Evolutionary conservation across 2,888 invertebrate species (phyloP).

Genomic region (Ligdia adustata): DNA sequence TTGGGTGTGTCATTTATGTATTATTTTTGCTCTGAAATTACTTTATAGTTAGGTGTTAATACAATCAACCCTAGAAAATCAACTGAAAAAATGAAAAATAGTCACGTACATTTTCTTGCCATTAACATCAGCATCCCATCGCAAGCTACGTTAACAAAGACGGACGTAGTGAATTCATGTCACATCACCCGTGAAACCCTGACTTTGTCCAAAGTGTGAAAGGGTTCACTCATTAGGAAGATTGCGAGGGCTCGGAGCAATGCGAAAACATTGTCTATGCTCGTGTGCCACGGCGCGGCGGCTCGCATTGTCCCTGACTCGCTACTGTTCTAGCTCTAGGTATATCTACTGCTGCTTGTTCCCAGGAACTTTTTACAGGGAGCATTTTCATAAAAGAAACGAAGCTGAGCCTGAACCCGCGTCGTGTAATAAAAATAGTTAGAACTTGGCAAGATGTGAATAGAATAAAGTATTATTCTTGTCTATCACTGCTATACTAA

Average conservation of each 20-base stretch:
- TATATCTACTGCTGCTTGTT: slow-evolving; percentile 51
- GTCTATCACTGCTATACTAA: slow-evolving; percentile 69
- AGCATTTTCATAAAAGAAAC: slow-evolving; percentile 56
- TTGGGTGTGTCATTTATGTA: too few relatives aligned
- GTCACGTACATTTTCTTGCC: slow-evolving; percentile 33
- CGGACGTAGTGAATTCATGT: slow-evolving; percentile 69
- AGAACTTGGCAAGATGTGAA: slow-evolving; percentile 56
- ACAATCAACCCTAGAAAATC: not conserved
- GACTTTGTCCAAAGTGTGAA: slow-evolving; percentile 80
- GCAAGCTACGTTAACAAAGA: slow-evolving; percentile 63
- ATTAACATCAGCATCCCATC: slow-evolving; percentile 52
- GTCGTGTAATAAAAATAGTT: slow-evolving; percentile 58
- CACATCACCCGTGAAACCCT: slow-evolving; percentile 79
- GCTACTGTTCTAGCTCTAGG: slow-evolving; percentile 56
- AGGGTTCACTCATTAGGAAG: slow-evolving; percentile 83
- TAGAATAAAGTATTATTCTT: slow-evolving; percentile 43
- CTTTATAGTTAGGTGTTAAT: not conserved
- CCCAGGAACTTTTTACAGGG: slow-evolving; percentile 69
- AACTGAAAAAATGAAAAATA: slow-evolving; percentile 1
- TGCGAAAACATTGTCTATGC: slow-evolving; percentile 68
- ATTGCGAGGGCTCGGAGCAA: slow-evolving; percentile 76
- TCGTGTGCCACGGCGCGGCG: slow-evolving; percentile 48
- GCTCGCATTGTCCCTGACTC: slow-evolving; percentile 65
- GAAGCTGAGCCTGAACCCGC: slow-evolving; percentile 57
- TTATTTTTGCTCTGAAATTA: too few relatives aligned